Percentiles rank a stretch among this genome's conserved stretches.
phyloP scores from a whole-genome alignment of 2,888 invertebrate species.

The Eupithecia dodoneata region DNA sequence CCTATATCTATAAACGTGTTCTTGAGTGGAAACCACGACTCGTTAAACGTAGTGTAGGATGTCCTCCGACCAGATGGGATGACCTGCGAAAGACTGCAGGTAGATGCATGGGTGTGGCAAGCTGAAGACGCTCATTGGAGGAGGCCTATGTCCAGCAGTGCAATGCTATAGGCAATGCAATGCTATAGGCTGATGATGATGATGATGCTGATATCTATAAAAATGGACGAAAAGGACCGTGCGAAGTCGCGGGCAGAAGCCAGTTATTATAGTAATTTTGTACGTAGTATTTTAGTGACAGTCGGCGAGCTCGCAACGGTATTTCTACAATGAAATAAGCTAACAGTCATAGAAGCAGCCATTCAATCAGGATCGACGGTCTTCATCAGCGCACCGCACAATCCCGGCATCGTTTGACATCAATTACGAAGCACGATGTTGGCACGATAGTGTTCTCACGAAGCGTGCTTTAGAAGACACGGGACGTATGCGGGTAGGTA shows the following conservation, averaged over 20 bases:
- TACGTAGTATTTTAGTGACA: neutral
- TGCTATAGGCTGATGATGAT: too few relatives aligned
- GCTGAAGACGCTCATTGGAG: too few relatives aligned
- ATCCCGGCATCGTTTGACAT: slow-evolving; percentile 64
- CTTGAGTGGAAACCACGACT: too few relatives aligned
- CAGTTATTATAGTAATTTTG: neutral
- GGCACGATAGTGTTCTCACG: slow-evolving; percentile 71
- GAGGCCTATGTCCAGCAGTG: too few relatives aligned
- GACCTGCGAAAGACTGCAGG: too few relatives aligned
- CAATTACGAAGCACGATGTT: slow-evolving; percentile 67
- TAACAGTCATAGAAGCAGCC: slow-evolving; percentile 25
- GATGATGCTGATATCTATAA: too few relatives aligned
- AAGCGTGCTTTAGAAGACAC: slow-evolving; percentile 40
- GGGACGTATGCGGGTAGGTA: slow-evolving; percentile 10
- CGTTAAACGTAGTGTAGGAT: too few relatives aligned
- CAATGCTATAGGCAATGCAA: too few relatives aligned
- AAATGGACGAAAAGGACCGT: too few relatives aligned
- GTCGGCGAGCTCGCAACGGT: neutral
- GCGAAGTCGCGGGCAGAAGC: neutral
- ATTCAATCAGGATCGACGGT: slow-evolving; percentile 32
- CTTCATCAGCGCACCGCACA: slow-evolving; percentile 59
- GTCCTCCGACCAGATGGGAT: too few relatives aligned
- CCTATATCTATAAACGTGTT: too few relatives aligned
- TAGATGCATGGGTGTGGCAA: too few relatives aligned
- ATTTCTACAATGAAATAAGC: slow-evolving; percentile 12